phyloP scores from a whole-genome alignment of 2,888 invertebrate species.

The Nomada goodeniana region DNA sequence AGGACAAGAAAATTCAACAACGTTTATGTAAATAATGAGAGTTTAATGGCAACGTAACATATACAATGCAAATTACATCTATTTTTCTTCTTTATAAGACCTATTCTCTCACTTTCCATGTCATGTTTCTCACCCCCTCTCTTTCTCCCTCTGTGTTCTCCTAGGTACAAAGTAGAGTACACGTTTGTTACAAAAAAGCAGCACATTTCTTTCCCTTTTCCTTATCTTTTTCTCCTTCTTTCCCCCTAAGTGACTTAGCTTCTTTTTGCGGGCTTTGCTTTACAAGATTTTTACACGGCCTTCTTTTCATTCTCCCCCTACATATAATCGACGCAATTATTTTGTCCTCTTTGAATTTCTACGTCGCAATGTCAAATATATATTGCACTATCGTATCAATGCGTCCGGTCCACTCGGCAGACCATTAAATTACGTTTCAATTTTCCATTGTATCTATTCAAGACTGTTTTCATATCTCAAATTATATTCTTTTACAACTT shows the following conservation, averaged over 20 bases:
- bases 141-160: slow-evolving; percentile 7
- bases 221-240: background rate
- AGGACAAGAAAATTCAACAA: slow-evolving; percentile 7
- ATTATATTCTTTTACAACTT: background rate
- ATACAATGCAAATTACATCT: slow-evolving; percentile 74
- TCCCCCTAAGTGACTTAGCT: slow-evolving; percentile 1
- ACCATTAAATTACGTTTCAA: slow-evolving; percentile 1
- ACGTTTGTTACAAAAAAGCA: slow-evolving; percentile 36
- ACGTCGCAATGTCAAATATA: slow-evolving; percentile 1
- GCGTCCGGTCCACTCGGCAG: slow-evolving; percentile 19
- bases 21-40: slow-evolving; percentile 77
- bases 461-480: background rate
- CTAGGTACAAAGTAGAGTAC: slow-evolving; percentile 41
- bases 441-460: background rate
- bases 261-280: slow-evolving; percentile 12
- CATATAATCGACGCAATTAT: background rate
- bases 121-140: slow-evolving; percentile 18
- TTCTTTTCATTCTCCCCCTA: slow-evolving; percentile 4
- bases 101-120: slow-evolving; percentile 28
- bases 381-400: slow-evolving; percentile 45
- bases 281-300: slow-evolving; percentile 34
- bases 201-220: background rate
- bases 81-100: slow-evolving; percentile 44
- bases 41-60: slow-evolving; percentile 80
- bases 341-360: background rate